A percentile compares a stretch with the other conserved stretches of the same genome.
Conservation (phyloP, 2,797 vertebrate species). For the Sebastolobus altivelis region DNA sequence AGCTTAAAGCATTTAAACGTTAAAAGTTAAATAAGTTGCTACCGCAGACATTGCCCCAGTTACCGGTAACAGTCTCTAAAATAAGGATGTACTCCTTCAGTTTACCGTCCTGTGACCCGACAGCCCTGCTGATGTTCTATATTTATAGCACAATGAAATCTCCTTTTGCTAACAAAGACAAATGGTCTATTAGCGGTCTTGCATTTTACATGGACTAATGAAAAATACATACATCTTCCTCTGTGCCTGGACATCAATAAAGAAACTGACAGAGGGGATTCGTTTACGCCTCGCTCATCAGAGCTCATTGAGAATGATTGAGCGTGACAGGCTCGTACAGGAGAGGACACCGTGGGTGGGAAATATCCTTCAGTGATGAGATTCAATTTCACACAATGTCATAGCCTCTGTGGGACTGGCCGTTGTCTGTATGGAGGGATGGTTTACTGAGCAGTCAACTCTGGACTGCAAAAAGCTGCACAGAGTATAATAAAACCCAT, state of each 20-base stretch:
- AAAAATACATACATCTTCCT: conserved; percentile 78
- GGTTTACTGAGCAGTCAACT: neutral
- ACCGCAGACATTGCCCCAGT: neutral
- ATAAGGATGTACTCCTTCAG: conserved; percentile 21
- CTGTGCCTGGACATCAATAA: conserved; percentile 72
- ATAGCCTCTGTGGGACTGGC: conserved; percentile 47
- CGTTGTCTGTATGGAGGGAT: neutral
- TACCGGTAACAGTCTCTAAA: conserved; percentile 9
- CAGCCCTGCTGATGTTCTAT: conserved; percentile 43
- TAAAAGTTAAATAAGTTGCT: neutral
- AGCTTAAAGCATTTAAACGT: neutral
- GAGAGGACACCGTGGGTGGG: conserved; percentile 64
- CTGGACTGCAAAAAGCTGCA: neutral
- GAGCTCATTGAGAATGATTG: conserved; percentile 74
- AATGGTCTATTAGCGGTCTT: conserved; percentile 76
- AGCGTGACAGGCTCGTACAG: conserved; percentile 69
- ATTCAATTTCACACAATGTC: conserved; percentile 73
- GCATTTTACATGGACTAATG: conserved; percentile 81
- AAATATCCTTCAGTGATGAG: conserved; percentile 70
- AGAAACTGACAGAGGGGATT: conserved; percentile 68
- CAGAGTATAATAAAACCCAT: accelerated
- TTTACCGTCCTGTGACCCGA: conserved; percentile 25
- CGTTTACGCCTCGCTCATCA: conserved; percentile 67
- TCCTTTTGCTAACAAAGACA: conserved; percentile 69
- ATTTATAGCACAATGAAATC: conserved; percentile 52